A percentile compares a stretch with the other conserved stretches of the same genome.
phyloP scores from a whole-genome alignment of 1,140 invertebrate genomes.

The Lordiphosa collinella region DNA sequence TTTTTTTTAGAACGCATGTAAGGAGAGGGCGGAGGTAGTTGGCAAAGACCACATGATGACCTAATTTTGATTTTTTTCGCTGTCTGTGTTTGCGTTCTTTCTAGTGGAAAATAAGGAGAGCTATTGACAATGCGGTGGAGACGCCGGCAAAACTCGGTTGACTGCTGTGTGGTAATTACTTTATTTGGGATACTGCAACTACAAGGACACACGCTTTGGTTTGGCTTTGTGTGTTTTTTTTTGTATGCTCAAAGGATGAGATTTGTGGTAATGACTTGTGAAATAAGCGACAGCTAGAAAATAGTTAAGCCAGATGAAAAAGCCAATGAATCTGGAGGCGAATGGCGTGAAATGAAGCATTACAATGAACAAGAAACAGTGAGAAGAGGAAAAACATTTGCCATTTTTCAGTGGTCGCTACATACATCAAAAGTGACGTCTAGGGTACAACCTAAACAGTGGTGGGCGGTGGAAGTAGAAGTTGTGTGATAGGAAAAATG shows the following conservation, averaged over 20 bases:
- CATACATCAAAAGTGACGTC: constrained; percentile 72
- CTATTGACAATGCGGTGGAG: constrained; percentile 25
- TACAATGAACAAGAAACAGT: constrained; percentile 3
- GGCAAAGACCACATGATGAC: constrained; percentile 36
- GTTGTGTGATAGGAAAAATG: constrained; percentile 12
- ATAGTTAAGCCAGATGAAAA: constrained; percentile 40
- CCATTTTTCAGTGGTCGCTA: constrained; percentile 35
- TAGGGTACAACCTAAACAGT: constrained; percentile 65
- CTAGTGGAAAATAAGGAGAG: background rate
- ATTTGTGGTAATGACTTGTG: constrained; percentile 70
- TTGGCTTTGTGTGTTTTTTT: constrained; percentile 10
- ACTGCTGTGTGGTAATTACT: constrained; percentile 37
- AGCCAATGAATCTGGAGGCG: constrained; percentile 13
- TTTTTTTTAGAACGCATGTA: constrained; percentile 32
- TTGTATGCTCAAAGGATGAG: constrained; percentile 42
- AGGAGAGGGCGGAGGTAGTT: background rate
- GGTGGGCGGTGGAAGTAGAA: constrained; percentile 13
- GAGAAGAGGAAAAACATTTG: constrained; percentile 6
- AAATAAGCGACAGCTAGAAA: constrained; percentile 55
- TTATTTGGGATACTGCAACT: constrained; percentile 17
- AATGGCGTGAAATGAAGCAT: constrained; percentile 2
- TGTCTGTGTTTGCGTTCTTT: background rate
- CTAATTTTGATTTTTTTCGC: constrained; percentile 22
- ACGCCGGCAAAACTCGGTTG: constrained; percentile 14
- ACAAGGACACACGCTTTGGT: constrained; percentile 17